Percentiles rank a stretch among this genome's conserved stretches.
Conservation (phyloP, 2,797 vertebrate species). For the Schizothorax lantsangensis region DNA sequence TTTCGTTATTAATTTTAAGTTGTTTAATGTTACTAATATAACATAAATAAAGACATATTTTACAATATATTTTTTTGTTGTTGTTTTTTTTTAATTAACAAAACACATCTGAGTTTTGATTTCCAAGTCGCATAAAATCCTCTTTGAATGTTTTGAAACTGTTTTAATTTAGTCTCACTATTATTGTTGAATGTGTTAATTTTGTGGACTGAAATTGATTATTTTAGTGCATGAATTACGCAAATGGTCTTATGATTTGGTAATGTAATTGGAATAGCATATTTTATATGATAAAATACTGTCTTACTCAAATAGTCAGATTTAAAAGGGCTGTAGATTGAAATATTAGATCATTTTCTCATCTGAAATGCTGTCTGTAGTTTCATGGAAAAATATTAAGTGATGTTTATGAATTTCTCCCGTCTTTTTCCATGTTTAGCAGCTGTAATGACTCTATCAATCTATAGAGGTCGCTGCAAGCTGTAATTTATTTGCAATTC, state of each 20-base stretch:
- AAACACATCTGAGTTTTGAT: background rate
- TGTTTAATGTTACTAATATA: background rate
- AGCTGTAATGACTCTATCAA: constrained; percentile 29
- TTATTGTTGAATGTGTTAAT: background rate
- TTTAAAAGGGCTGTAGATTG: background rate
- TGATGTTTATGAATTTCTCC: background rate
- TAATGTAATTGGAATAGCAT: background rate
- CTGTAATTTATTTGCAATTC: constrained; percentile 72
- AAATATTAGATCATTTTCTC: background rate
- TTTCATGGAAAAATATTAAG: background rate
- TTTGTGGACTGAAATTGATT: background rate
- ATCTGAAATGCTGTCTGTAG: background rate
- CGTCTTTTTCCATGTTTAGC: background rate
- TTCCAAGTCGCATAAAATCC: background rate
- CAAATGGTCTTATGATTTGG: background rate
- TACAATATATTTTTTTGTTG: background rate
- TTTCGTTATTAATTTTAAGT: background rate
- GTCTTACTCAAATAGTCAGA: background rate
- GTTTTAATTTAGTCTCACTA: background rate
- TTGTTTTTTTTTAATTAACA: background rate
- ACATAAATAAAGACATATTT: background rate
- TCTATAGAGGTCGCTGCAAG: constrained; percentile 84
- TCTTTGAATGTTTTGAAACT: background rate
- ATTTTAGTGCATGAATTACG: background rate
- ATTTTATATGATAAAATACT: background rate